A percentile compares a stretch with the other conserved stretches of the same genome.
phyloP scores from a whole-genome alignment of 2,797 vertebrate genomes.

The Sebastolobus alascanus region DNA sequence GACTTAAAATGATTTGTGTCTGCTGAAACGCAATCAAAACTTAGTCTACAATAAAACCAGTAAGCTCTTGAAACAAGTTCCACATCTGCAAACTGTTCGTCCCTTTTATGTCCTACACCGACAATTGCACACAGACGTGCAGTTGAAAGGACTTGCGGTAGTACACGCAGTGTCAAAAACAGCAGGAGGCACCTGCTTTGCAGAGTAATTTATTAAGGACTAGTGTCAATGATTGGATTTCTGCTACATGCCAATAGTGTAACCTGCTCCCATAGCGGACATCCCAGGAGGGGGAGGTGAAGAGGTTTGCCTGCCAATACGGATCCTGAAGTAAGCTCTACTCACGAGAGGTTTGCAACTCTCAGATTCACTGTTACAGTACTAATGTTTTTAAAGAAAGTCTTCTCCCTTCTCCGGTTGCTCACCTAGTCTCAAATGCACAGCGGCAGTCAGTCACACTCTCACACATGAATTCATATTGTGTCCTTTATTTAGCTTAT shows the following conservation, averaged over 20 bases:
- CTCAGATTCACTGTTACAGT: slow-evolving; percentile 4
- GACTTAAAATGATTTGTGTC: not conserved
- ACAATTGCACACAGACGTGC: not conserved
- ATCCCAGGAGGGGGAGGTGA: slow-evolving; percentile 66
- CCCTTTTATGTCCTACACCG: not conserved
- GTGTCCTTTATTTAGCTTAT: not conserved
- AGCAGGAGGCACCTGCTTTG: slow-evolving; percentile 76
- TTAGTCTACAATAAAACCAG: not conserved
- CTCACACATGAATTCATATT: not conserved
- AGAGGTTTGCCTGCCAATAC: slow-evolving; percentile 54
- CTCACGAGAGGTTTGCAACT: slow-evolving; percentile 32
- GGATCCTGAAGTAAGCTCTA: slow-evolving; percentile 41
- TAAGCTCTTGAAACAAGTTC: not conserved
- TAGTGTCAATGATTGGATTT: slow-evolving; percentile 77
- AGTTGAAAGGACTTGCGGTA: not conserved
- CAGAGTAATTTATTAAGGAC: slow-evolving; percentile 75
- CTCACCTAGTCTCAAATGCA: slow-evolving; percentile 34
- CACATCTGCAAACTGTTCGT: not conserved
- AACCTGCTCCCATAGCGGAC: slow-evolving; percentile 75
- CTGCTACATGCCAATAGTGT: slow-evolving; percentile 80
- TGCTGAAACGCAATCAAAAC: not conserved
- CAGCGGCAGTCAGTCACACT: slow-evolving; percentile 1
- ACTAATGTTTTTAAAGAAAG: slow-evolving; percentile 21
- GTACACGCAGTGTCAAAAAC: slow-evolving; percentile 38
- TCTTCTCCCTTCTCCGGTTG: not conserved